A percentile compares a stretch with the other conserved stretches of the same genome.
phyloP scores from a whole-genome alignment of 2,797 vertebrate genomes.

The Columba guinea region DNA sequence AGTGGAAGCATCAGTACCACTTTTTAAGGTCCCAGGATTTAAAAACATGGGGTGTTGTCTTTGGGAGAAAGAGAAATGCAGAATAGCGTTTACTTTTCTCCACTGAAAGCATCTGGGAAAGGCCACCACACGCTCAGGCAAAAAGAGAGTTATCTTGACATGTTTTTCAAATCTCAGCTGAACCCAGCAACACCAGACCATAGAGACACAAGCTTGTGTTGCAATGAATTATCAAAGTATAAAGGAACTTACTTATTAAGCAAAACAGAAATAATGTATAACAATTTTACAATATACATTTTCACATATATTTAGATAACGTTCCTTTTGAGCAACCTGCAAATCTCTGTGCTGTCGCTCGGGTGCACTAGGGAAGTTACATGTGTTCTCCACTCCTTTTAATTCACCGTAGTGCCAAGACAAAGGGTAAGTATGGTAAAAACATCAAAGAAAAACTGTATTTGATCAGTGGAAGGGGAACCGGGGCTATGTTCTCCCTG shows the following conservation, averaged over 20 bases:
- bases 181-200: background rate
- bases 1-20: background rate
- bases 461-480: background rate
- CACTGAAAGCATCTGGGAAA: background rate
- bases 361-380: background rate
- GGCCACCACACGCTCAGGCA: background rate
- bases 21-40: background rate
- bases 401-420: background rate
- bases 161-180: background rate
- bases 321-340: background rate
- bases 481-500: background rate
- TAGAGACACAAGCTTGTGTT: background rate
- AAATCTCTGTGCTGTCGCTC: background rate
- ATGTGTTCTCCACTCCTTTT: background rate
- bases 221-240: constrained; percentile 1
- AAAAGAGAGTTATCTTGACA: background rate
- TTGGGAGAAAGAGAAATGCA: background rate
- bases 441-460: background rate
- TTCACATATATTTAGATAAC: background rate
- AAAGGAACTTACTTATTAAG: constrained; percentile 6
- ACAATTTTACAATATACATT: background rate
- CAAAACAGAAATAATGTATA: background rate
- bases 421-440: background rate
- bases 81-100: background rate
- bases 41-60: background rate